Percentiles rank a stretch among this genome's conserved stretches.
phyloP scores from a whole-genome alignment of 2,113 vertebrate species.

The Epinephelus moara region DNA sequence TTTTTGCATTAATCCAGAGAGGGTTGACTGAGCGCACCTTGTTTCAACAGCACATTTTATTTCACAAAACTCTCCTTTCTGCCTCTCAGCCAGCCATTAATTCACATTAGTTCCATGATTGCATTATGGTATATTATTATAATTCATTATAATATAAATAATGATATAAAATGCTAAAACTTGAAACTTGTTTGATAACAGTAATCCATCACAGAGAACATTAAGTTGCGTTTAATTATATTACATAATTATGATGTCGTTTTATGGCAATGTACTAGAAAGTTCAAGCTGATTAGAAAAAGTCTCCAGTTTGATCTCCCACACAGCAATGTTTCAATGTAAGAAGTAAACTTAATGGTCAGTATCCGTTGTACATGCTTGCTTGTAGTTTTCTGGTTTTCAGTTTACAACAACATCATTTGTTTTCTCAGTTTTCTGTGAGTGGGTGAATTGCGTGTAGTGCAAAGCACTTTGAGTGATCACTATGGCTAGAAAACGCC shows the following conservation, averaged over 20 bases:
- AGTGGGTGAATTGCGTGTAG: no score
- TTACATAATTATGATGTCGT: not conserved
- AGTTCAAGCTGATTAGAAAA: not conserved
- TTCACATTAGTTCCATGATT: not conserved
- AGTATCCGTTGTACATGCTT: not conserved
- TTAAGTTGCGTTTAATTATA: constrained; percentile 14
- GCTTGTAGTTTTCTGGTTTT: not conserved
- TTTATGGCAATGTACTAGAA: not conserved
- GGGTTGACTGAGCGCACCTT: not conserved
- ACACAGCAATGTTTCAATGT: not conserved
- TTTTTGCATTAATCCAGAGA: not conserved
- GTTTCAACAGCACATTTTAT: not conserved
- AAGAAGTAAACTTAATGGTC: not conserved
- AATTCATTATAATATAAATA: not conserved
- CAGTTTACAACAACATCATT: not conserved
- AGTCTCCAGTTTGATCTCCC: not conserved
- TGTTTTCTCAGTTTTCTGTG: no score
- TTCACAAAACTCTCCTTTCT: not conserved
- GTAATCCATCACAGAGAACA: not conserved
- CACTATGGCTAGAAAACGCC: no score
- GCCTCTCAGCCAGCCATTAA: not conserved
- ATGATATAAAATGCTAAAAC: not conserved
- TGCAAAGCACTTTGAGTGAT: no score
- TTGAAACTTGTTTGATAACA: not conserved
- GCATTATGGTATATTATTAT: not conserved